Percentiles rank a stretch among this genome's conserved stretches.
phyloP scores from a whole-genome alignment of 2,888 invertebrate genomes.

The Lymantria monacha region DNA sequence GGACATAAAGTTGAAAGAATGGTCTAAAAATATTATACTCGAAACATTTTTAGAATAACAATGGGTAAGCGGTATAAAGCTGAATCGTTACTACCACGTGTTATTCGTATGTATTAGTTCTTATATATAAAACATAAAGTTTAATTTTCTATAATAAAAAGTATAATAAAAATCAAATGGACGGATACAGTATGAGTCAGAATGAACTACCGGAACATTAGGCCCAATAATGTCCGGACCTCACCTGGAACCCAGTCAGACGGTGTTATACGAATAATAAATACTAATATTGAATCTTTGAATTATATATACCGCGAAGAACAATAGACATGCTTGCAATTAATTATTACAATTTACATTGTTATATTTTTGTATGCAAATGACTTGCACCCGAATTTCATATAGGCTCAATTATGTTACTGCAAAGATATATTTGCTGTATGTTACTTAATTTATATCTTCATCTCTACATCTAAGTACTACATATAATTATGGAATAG shows the following conservation, averaged over 20 bases:
- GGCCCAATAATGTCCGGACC: conserved; percentile 58
- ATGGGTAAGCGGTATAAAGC: conserved; percentile 43
- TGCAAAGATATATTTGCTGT: too few relatives aligned
- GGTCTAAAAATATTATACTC: conserved; percentile 47
- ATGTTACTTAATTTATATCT: too few relatives aligned
- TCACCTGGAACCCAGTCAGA: conserved; percentile 51
- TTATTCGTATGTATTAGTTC: conserved; percentile 12
- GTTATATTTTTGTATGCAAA: conserved; percentile 26
- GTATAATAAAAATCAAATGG: conserved; percentile 13
- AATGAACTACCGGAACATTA: conserved; percentile 71
- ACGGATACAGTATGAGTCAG: conserved; percentile 61
- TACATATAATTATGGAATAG: too few relatives aligned
- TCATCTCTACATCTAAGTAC: too few relatives aligned
- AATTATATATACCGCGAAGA: conserved; percentile 19
- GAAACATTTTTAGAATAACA: conserved; percentile 58
- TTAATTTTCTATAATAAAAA: conserved; percentile 18
- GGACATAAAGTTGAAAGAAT: conserved; percentile 47
- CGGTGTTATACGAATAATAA: conserved; percentile 41
- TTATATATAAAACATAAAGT: conserved; percentile 21
- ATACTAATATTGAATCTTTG: conserved; percentile 50
- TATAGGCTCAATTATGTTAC: too few relatives aligned
- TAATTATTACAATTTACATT: conserved; percentile 42
- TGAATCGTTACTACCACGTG: conserved; percentile 5
- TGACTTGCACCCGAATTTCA: too few relatives aligned
- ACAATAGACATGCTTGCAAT: conserved; percentile 20